Base-by-base conservation (phyloP, 2,113 vertebrate species). In the Prinia subflava region DNA sequence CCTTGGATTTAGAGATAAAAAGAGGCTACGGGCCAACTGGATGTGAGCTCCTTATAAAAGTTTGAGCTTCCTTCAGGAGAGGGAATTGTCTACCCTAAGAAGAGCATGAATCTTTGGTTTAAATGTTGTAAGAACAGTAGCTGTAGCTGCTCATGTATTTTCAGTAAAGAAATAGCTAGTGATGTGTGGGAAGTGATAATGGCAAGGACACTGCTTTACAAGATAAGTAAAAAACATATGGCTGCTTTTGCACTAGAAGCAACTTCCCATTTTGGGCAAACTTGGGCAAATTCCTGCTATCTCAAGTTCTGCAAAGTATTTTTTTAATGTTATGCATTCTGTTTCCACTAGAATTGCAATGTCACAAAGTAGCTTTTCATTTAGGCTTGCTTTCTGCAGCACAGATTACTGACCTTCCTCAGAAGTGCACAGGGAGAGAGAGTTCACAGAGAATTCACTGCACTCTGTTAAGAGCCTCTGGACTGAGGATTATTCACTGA, bases 1-100 rank as follows among this genome's bases (percentile, higher is more conserved):
- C 91, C 92, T 96, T 96, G 95, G 85, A 92, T 94, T 91, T 91
- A 94, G 67, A 94, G 81, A 87, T 92, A 88, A 83, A 75, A 84
- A 65, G 78, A 89, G 47, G 93, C 75, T 86, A 67, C 39, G 89
- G 75, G 57, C 86, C 57, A 81, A 8, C n/a, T 44, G 71, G 23
- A n/a, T 55, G 47, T 67, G 93, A 89, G 62, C 71, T 77, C 8
- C 59, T 74, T 67, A 41, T 14, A 71, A 59, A 94, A 65, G 39
- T 76, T 80, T 0, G 0, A 28, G 73, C 75, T 78, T 86, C 47
- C 37, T 75, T 80, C 37, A 52, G 67, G 31, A 91, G 64, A 67
- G 7, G 27, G 47, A 83, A 56, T 30, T 81, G 49, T 44, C 64
- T 81, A 7, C 74, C 37, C 46, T 49, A 55, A 41, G 12, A 63